These are phyloP conservation scores for Schizotus pectinicornis DNA, from an alignment of 2,888 invertebrate genomes.

Conservation along the genomic window DNA sequence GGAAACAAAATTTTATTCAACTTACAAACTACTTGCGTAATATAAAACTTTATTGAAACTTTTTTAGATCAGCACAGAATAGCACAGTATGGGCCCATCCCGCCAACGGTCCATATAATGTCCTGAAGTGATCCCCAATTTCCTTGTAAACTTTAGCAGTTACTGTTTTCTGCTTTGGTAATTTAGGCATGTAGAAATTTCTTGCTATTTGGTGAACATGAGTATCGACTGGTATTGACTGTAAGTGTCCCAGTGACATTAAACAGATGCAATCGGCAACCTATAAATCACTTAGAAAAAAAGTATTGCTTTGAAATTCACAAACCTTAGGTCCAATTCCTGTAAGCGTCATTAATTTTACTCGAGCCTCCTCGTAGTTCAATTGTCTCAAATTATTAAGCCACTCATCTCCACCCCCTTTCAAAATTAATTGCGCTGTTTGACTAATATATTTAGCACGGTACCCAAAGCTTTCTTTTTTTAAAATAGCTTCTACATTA, in stretches of 20 bases:
- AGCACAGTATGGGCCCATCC: constrained; percentile 96
- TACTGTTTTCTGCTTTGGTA: constrained; percentile 75
- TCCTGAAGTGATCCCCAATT: constrained; percentile 81
- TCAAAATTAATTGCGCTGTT: constrained; percentile 68
- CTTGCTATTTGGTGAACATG: constrained; percentile 93
- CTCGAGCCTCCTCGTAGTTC: constrained; percentile 75
- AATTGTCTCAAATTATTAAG: constrained; percentile 69
- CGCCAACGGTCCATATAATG: constrained; percentile 82
- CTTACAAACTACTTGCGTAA: too few relatives aligned
- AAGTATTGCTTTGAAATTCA: not conserved
- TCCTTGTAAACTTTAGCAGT: constrained; percentile 85
- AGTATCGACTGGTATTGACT: constrained; percentile 93
- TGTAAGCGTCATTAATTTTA: constrained; percentile 75
- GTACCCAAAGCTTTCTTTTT: constrained; percentile 83
- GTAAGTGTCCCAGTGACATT: constrained; percentile 90
- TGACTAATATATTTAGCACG: constrained; percentile 85
- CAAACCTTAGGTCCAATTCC: constrained; percentile 93
- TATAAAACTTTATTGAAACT: constrained; percentile 63
- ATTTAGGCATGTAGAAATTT: constrained; percentile 78
- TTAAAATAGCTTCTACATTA: constrained; percentile 73
- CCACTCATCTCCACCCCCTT: constrained; percentile 77
- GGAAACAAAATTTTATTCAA: too few relatives aligned
- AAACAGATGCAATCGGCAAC: constrained; percentile 97
- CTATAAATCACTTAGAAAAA: constrained; percentile 58
- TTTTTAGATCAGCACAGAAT: constrained; percentile 81